These are phyloP conservation scores for Alethe diademata DNA, from an alignment of 2,113 vertebrate genomes.

Conservation along the genomic window DNA sequence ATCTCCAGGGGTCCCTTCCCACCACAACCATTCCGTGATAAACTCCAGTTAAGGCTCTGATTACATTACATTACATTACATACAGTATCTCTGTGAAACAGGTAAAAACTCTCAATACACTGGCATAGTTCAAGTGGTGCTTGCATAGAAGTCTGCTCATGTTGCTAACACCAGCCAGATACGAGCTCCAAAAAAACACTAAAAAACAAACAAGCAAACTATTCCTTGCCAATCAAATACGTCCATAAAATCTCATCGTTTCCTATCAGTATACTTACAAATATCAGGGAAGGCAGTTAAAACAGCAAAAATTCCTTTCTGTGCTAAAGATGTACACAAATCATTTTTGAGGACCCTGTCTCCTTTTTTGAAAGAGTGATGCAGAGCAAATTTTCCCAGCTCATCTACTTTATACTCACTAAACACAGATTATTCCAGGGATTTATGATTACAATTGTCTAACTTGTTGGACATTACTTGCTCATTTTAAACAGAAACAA, in stretches of 20 bases:
- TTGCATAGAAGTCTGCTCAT: background rate
- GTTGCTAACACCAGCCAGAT: background rate
- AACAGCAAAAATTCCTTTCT: background rate
- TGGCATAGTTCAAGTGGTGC: background rate
- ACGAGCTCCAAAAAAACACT: background rate
- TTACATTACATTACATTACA: background rate
- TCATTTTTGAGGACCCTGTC: background rate
- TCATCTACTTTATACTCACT: background rate
- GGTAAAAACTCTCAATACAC: background rate
- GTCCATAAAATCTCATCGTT: background rate
- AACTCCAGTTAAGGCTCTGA: background rate
- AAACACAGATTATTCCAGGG: background rate
- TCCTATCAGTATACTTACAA: background rate
- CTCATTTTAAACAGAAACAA: constrained; percentile 20
- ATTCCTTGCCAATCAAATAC: background rate
- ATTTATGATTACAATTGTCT: background rate
- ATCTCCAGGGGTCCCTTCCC: background rate
- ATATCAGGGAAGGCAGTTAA: background rate
- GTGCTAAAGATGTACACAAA: background rate
- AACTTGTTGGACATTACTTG: background rate
- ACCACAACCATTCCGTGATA: background rate
- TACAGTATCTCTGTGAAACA: background rate
- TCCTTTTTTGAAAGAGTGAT: background rate
- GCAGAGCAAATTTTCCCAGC: background rate
- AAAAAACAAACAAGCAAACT: background rate